phyloP scores from a whole-genome alignment of 64 coral and sea anemone species.

The Dendronephthya gigantea region DNA sequence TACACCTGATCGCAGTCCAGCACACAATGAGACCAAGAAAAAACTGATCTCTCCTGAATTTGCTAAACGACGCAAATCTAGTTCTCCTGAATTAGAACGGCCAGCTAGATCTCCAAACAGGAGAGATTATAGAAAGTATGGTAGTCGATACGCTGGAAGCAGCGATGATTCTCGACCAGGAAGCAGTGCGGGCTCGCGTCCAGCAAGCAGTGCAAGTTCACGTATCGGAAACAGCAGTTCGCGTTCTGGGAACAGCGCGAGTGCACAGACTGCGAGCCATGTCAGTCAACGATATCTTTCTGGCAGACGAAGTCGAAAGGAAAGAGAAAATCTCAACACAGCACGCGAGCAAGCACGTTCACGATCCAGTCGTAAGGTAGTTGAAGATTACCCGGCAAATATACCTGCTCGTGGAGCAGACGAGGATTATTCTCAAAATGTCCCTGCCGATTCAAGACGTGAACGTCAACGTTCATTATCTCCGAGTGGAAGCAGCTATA shows the following conservation, averaged over 20 bases:
- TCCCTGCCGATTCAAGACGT: not conserved
- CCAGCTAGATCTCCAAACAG: not conserved
- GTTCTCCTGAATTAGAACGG: not conserved
- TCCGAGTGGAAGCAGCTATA: not conserved
- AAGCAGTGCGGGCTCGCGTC: not conserved
- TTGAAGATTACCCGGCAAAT: not conserved
- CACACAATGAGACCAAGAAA: not conserved
- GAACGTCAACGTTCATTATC: not conserved
- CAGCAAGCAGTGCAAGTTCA: not conserved
- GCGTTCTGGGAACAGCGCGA: not conserved
- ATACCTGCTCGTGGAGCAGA: not conserved
- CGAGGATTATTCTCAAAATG: too few species aligned
- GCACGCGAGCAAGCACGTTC: not conserved
- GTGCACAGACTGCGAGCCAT: not conserved
- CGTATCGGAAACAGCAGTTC: not conserved
- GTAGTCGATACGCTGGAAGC: not conserved
- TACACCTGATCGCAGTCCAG: not conserved
- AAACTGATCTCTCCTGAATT: not conserved
- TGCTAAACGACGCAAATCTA: not conserved
- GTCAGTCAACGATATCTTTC: not conserved
- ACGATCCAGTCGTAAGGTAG: not conserved
- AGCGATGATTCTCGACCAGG: not conserved
- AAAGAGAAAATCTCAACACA: not conserved
- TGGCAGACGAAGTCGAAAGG: not conserved
- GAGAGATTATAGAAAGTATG: not conserved